Evolutionary conservation across 2,797 vertebrate species (phyloP), one percentile per base, ranked within the genome.

Genomic region (Pipistrellus pipistrellus): DNA sequence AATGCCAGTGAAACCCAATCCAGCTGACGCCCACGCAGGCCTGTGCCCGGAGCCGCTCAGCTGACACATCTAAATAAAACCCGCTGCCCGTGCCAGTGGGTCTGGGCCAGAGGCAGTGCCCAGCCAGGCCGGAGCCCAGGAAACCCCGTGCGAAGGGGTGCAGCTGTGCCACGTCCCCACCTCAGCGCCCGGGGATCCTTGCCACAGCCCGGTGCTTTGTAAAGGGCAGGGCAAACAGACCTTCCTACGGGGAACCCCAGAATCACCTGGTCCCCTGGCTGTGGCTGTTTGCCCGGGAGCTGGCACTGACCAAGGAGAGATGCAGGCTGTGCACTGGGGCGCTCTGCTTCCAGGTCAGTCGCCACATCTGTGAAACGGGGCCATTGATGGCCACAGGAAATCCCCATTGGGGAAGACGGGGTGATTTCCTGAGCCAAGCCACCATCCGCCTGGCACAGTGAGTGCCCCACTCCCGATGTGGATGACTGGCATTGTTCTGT

Each of bases 51-150:
- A 96, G 97, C 97, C 96, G 97, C 97, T 97, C 95, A 96, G 98
- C 94, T 97, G 98, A 98, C 98, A 96, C 13, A 23, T 94, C 97
- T 97, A 97, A 98, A 97, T 97, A 97, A 97, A 98, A 97, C 95
- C 97, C 94, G 83, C 83, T 87, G 97, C 96, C 96, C 71, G 44
- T 98, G 98, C 98, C 98, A 97, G 90, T 92, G 95, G 95, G 97
- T 97, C 97, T 97, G 80, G 95, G 98, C 97, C 97, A 51, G 96
- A 96, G 97, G 96, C 95, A 94, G 90, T 66, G 30, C 64, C 3
- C 85, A 96, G 95, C 97, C 93, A 53, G 93, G 95, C 78, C 97
- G 10, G 77, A 96, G 97, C 93, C 84, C 68, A 20, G 81, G 76
- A 90, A 92, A 30, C 77, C 96, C 96, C 35, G 13, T 59, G 88